These are phyloP conservation scores for Xestoiulus laeticollis DNA, from an alignment of 2,888 invertebrate species.

Conservation along the genomic window DNA sequence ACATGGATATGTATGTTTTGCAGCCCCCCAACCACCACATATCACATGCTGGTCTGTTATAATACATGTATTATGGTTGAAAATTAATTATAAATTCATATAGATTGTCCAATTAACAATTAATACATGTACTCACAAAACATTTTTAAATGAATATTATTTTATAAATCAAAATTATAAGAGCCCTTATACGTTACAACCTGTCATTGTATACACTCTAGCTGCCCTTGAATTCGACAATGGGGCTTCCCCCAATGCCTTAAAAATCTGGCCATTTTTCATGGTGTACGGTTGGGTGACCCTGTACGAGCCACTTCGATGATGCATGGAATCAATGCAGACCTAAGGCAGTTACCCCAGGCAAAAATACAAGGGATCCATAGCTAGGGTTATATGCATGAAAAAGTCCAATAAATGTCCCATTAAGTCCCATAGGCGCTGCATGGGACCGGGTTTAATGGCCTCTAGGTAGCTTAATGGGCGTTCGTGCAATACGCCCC, in stretches of 20 bases:
- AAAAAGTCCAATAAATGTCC: constrained; percentile 38
- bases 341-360: background rate
- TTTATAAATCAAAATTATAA: too few relatives aligned
- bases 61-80: too few relatives aligned
- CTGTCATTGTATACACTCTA: too few relatives aligned
- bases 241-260: background rate
- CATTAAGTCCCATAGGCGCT: constrained; percentile 19
- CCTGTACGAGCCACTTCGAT: background rate
- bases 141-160: too few relatives aligned
- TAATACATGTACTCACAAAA: too few relatives aligned
- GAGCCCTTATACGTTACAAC: too few relatives aligned
- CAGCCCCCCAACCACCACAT: too few relatives aligned
- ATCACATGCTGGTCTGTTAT: too few relatives aligned
- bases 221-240: background rate
- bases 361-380: background rate
- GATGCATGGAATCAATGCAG: background rate
- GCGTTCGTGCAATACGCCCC: constrained; percentile 7
- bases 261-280: background rate
- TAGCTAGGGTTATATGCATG: constrained; percentile 16
- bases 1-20: too few relatives aligned
- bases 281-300: constrained; percentile 27
- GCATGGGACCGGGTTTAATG: background rate
- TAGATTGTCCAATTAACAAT: too few relatives aligned
- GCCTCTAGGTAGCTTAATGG: constrained; percentile 32
- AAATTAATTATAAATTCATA: too few relatives aligned